phyloP scores from a whole-genome alignment of 2,888 invertebrate species.

The Erebia palarica region DNA sequence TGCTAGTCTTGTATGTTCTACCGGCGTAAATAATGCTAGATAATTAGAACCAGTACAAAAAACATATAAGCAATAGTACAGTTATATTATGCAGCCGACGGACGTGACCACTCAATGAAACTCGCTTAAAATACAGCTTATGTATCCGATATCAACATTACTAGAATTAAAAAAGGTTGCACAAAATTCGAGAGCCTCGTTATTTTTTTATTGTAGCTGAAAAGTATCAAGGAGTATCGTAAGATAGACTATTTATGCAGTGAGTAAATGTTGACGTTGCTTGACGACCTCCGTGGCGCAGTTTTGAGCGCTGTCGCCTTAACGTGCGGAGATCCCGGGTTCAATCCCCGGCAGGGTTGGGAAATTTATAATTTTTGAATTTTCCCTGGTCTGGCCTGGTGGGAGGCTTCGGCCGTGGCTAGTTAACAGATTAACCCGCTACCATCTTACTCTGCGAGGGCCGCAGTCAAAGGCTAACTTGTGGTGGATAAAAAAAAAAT shows the following conservation, averaged over 20 bases:
- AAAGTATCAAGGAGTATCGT: conserved; percentile 14
- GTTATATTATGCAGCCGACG: background rate
- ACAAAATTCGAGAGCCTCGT: conserved; percentile 18
- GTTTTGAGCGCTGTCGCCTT: too few relatives aligned
- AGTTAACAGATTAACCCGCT: too few relatives aligned
- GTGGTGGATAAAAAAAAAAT: too few relatives aligned
- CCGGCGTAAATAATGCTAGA: background rate
- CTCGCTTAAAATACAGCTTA: background rate
- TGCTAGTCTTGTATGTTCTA: background rate
- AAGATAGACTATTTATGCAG: conserved; percentile 26
- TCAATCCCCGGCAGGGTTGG: too few relatives aligned
- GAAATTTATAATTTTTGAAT: too few relatives aligned
- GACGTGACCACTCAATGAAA: conserved; percentile 1
- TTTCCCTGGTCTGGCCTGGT: too few relatives aligned
- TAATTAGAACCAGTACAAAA: background rate
- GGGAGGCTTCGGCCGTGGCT: too few relatives aligned
- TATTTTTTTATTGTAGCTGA: conserved; percentile 25
- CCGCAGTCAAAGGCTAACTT: too few relatives aligned
- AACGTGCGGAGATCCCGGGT: too few relatives aligned
- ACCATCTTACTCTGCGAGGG: too few relatives aligned
- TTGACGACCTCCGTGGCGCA: too few relatives aligned
- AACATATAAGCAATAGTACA: background rate
- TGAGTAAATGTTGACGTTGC: too few relatives aligned
- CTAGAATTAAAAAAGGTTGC: conserved; percentile 22
- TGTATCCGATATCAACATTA: background rate